Percentiles rank a stretch among this genome's conserved stretches.
These are phyloP conservation scores for Aix galericulata DNA, from an alignment of 2,113 vertebrate species.

Conservation along the genomic window DNA sequence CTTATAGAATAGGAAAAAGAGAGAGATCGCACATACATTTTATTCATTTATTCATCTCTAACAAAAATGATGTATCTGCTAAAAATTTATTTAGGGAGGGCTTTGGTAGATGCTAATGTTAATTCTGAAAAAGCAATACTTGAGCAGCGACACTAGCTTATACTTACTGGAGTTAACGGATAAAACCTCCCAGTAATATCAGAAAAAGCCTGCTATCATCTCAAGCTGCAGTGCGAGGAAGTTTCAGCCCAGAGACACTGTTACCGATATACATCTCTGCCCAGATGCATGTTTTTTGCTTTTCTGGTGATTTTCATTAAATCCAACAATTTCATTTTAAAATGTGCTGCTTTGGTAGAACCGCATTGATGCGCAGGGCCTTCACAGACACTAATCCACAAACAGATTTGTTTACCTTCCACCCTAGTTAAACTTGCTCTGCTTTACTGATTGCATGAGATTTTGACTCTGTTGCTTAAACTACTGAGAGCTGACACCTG, in stretches of 20 bases:
- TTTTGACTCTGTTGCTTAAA: slow-evolving; percentile 1
- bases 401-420: slow-evolving; percentile 4
- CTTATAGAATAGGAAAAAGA: slow-evolving; percentile 68
- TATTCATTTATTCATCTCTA: slow-evolving; percentile 80
- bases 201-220: background rate
- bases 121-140: slow-evolving; percentile 46
- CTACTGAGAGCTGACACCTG: background rate
- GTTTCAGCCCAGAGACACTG: background rate
- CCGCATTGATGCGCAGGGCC: background rate
- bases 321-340: slow-evolving; percentile 13
- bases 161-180: background rate
- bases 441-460: background rate
- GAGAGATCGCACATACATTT: slow-evolving; percentile 25
- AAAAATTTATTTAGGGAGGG: slow-evolving; percentile 75
- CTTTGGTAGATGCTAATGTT: slow-evolving; percentile 52
- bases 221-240: background rate
- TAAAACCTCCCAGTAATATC: slow-evolving; percentile 3
- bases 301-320: background rate
- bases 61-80: slow-evolving; percentile 76
- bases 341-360: background rate
- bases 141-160: background rate
- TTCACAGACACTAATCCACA: slow-evolving; percentile 35
- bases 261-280: background rate
- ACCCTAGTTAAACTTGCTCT: background rate
- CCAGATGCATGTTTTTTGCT: background rate